Percentiles rank a stretch among this genome's conserved stretches.
These are phyloP conservation scores for Epizoanthus stellaris DNA, from an alignment of 92 coral and sea anemone genomes.

Conservation along the genomic window DNA sequence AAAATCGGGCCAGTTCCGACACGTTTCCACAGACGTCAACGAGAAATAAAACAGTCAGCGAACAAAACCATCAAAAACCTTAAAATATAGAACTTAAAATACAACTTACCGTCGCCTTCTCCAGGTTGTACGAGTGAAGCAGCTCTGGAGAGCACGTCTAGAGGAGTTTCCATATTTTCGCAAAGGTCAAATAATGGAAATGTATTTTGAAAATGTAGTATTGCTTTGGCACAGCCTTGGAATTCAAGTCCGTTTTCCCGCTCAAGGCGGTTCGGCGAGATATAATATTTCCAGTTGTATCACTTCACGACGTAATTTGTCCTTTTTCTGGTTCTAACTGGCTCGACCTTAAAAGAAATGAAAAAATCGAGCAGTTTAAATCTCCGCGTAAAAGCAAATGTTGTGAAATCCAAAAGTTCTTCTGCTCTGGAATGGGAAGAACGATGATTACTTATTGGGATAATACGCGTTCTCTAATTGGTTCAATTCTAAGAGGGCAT, in stretches of 20 bases:
- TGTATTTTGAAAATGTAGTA: conserved; percentile 21
- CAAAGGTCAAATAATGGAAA: conserved; percentile 11
- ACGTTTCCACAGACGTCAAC: conserved; percentile 3
- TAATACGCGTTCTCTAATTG: conserved; percentile 17
- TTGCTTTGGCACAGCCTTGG: conserved; percentile 5
- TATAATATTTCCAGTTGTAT: conserved; percentile 2
- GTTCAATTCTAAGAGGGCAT: neutral
- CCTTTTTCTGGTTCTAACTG: neutral
- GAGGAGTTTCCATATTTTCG: conserved; percentile 83
- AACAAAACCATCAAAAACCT: neutral
- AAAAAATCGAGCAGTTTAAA: conserved; percentile 21
- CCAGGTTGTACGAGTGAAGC: conserved; percentile 94
- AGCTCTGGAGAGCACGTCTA: conserved; percentile 98
- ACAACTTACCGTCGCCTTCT: conserved; percentile 71
- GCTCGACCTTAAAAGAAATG: conserved; percentile 7
- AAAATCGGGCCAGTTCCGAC: conserved; percentile 9
- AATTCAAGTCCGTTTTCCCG: conserved; percentile 3
- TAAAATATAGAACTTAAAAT: neutral
- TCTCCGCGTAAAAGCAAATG: conserved; percentile 14
- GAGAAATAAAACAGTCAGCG: conserved; percentile 11
- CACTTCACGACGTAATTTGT: neutral
- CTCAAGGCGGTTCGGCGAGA: conserved; percentile 28
- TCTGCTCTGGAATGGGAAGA: conserved; percentile 47
- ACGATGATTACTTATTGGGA: conserved; percentile 23
- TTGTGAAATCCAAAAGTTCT: conserved; percentile 42